phyloP scores from a whole-genome alignment of 2,113 vertebrate genomes.

The Poicephalus meyeri region DNA sequence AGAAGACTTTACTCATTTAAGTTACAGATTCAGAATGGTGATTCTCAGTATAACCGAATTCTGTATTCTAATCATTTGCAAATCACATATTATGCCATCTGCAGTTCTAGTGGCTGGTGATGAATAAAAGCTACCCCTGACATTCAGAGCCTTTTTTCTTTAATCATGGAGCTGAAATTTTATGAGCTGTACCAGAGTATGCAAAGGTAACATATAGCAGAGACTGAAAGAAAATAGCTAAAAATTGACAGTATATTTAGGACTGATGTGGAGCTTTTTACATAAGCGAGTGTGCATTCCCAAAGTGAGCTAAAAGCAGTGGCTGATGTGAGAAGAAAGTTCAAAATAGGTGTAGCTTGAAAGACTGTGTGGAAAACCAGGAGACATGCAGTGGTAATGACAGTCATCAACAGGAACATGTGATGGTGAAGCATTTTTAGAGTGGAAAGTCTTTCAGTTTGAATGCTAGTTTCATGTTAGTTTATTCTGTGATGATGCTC shows the following conservation, averaged over 20 bases:
- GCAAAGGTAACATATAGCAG: neutral
- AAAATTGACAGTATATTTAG: neutral
- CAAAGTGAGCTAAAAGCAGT: constrained; percentile 48
- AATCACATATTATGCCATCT: neutral
- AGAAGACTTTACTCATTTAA: neutral
- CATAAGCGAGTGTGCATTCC: neutral
- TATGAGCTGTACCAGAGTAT: neutral
- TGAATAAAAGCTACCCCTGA: neutral
- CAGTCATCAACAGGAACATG: neutral
- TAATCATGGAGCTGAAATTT: neutral
- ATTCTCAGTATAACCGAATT: neutral
- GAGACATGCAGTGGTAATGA: neutral
- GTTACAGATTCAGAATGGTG: neutral
- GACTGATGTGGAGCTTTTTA: neutral
- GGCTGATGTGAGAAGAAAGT: constrained; percentile 37
- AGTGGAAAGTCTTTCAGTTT: neutral
- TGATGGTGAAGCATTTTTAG: neutral
- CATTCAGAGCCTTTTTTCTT: neutral
- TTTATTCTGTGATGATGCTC: neutral
- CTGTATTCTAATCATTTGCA: neutral
- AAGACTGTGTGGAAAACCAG: neutral
- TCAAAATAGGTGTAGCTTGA: constrained; percentile 3
- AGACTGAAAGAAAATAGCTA: constrained; percentile 6
- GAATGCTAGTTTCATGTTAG: neutral
- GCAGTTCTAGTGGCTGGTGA: neutral